Evolutionary conservation across 2,113 vertebrate genomes (phyloP), one percentile per base, ranked within the genome.

Genomic region (Oreotrochilus melanogaster): DNA sequence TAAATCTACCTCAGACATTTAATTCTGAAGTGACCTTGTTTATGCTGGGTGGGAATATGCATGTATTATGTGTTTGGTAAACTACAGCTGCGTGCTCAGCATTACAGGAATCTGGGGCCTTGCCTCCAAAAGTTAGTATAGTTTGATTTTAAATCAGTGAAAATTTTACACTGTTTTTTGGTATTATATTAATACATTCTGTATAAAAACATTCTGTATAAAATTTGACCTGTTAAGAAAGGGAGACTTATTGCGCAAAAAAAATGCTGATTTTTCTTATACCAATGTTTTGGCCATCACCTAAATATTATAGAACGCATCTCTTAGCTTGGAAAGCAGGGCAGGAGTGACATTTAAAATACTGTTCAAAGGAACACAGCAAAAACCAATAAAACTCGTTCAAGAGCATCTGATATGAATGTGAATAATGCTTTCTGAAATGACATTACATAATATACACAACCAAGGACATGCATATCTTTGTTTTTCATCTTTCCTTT

Each of bases 11-110:
- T 61, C 71, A 80, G 81, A 86, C 61, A 64, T 90, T 93, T 88
- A 47, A 91, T 92, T 95, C 76, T 87, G 51, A 94, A 89, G 67
- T 89, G 85, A 95, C 84, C 58, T 89, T 95, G 92, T 88, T 96
- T 92, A 62, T 82, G n/a, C 66, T 88, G 22, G 42, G 42, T 65
- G 15, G 33, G 35, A 64, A 91, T 64, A 91, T 67, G 47, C 37
- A 73, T 87, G 87, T 87, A 76, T 91, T 85, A 73, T 64, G 30
- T 74, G 45, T 91, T 96, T 78, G 62, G 75, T 76, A 91, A 94
- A 81, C 78, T 61, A 30, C 25, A 81, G 51, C 15, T 95, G 18
- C 1, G 0, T 95, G 81, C 50, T 92, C 25, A 88, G 71, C 50
- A 73, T 89, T 79, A 42, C 10, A 66, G 57, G 4, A 89, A 3